Evolutionary conservation across 1,140 invertebrate genomes (phyloP), one percentile per base, ranked within the genome.

Genomic region (Zaprionus ornatus): DNA sequence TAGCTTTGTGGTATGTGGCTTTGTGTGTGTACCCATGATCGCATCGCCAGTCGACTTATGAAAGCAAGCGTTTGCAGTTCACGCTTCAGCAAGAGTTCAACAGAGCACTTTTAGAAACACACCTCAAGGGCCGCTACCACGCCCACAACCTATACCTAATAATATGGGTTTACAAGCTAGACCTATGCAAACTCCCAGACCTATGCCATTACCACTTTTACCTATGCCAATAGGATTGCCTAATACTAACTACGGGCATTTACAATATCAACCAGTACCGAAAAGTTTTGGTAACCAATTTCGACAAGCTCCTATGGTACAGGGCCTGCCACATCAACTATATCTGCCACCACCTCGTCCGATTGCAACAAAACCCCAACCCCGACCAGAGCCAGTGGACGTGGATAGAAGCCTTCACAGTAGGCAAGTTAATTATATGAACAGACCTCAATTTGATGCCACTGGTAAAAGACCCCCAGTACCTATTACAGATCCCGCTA

Each of bases 351-450:
- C 52, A 9, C 23, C 13, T n/a, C 21, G 50, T 23, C 50, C 50
- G 21, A 23, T 23, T 23, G 50, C 50, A 54, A 21, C 21, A 25
- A 54, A 54, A 54, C 50, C 21, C 4, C 23, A 54, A 54, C 50
- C 50, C 27, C 21, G 21, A 23, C 50, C 50, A 23, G 50, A 54
- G 6, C 23, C 50, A 54, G 27, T 54, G 13, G 50, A 54, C 13
- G 15, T 54, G 10, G 21, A 54, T 4, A 21, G 4, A 54, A 52
- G 50, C 50, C 13, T n/a, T 42, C 40, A 42, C 15, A 15, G 37
- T 42, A 62, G 35, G 21, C 35, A 40, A 62, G 45, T 62, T 42
- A 62, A 62, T 62, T 62, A 40, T 25, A 62, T 42, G 60, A 62
- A 62, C 21, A 42, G 35, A 3, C 29, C 55, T 15, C 29, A 57